Evolutionary conservation across 2,797 vertebrate species (phyloP).

Genomic region (Paramormyrops hopkinsi): DNA sequence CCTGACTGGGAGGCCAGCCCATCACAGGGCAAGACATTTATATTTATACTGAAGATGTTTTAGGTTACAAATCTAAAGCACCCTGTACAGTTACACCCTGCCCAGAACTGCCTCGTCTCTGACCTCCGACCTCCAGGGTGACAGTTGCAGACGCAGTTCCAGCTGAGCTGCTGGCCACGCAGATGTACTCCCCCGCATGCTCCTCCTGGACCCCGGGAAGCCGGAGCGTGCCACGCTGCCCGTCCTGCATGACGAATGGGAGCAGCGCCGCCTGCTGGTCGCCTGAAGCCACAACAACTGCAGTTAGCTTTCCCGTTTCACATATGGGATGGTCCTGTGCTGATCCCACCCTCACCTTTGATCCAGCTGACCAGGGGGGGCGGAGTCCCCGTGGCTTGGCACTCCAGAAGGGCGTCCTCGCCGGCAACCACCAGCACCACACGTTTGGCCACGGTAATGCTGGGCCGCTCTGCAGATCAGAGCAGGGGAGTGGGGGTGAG

Average conservation of each 20-base stretch:
- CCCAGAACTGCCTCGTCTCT: slow-evolving; percentile 40
- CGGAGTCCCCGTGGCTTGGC: slow-evolving; percentile 64
- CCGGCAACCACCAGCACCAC: slow-evolving; percentile 61
- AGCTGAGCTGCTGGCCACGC: slow-evolving; percentile 65
- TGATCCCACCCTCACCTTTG: slow-evolving; percentile 63
- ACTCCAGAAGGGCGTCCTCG: slow-evolving; percentile 71
- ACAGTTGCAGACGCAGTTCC: slow-evolving; percentile 58
- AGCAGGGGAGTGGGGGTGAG: neutral
- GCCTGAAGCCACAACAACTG: slow-evolving; percentile 50
- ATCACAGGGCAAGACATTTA: neutral
- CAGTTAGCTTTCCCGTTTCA: neutral
- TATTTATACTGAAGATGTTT: neutral
- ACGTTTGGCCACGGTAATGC: slow-evolving; percentile 52
- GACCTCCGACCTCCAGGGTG: slow-evolving; percentile 74
- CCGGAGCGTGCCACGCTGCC: slow-evolving; percentile 54
- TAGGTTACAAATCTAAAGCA: neutral
- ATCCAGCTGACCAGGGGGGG: slow-evolving; percentile 73
- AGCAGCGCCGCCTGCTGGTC: slow-evolving; percentile 60
- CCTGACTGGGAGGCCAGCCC: neutral
- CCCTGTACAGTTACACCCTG: neutral
- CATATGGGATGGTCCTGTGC: neutral
- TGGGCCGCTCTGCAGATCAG: slow-evolving; percentile 55
- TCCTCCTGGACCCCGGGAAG: slow-evolving; percentile 64
- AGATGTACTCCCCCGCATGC: slow-evolving; percentile 73
- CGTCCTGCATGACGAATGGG: slow-evolving; percentile 51